Evolutionary conservation across 1,140 invertebrate genomes (phyloP).

Genomic region (Drosophila jambulina): DNA sequence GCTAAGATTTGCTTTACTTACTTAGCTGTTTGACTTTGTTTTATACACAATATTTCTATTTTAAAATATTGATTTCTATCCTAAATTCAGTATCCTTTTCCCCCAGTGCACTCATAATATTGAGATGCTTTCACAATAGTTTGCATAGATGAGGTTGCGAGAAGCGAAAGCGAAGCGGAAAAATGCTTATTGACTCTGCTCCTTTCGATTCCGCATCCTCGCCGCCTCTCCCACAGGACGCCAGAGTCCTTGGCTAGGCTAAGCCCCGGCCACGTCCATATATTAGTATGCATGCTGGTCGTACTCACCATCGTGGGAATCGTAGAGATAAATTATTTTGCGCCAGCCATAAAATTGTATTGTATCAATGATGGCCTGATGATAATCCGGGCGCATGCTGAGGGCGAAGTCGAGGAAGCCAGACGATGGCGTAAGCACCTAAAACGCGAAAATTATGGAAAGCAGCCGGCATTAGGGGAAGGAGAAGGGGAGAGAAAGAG

Average conservation of each 20-base stretch:
- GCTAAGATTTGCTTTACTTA: no score
- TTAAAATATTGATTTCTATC: neutral
- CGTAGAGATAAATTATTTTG: slow-evolving; percentile 97
- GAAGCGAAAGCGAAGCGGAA: slow-evolving; percentile 38
- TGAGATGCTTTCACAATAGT: slow-evolving; percentile 23
- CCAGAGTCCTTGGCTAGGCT: neutral
- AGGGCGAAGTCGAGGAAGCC: slow-evolving; percentile 95
- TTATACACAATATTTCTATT: neutral
- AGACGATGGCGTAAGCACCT: slow-evolving; percentile 93
- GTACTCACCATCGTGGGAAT: slow-evolving; percentile 96
- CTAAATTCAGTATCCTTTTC: neutral
- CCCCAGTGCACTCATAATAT: slow-evolving; percentile 13
- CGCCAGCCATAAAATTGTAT: slow-evolving; percentile 96
- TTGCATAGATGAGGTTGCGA: slow-evolving; percentile 48
- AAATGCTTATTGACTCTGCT: slow-evolving; percentile 46
- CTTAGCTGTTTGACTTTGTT: no score
- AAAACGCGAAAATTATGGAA: slow-evolving; percentile 81
- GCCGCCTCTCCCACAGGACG: neutral
- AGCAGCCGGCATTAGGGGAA: slow-evolving; percentile 36
- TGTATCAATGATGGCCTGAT: slow-evolving; percentile 96
- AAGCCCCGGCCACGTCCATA: neutral
- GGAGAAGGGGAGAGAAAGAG: neutral
- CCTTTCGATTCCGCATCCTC: slow-evolving; percentile 17
- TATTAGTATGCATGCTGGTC: slow-evolving; percentile 32
- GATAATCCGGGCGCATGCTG: slow-evolving; percentile 97